Evolutionary conservation across 2,888 invertebrate species (phyloP).

Genomic region (Euphydryas editha): DNA sequence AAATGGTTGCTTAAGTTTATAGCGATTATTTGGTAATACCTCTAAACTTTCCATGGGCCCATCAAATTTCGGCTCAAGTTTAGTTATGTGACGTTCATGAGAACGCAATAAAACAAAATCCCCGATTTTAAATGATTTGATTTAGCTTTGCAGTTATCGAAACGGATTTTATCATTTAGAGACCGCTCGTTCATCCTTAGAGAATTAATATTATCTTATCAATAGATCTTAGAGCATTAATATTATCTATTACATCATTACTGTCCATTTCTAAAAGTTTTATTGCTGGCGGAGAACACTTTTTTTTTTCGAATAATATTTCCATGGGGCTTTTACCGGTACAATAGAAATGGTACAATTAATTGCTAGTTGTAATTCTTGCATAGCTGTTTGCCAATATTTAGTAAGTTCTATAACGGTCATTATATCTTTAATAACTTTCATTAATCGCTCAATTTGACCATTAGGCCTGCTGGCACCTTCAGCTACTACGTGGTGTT

Average conservation of each 20-base stretch:
- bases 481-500: constrained; percentile 33
- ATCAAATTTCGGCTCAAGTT: constrained; percentile 23
- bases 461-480: too few relatives aligned
- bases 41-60: constrained; percentile 38
- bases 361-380: constrained; percentile 30
- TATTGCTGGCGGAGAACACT: constrained; percentile 21
- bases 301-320: constrained; percentile 19
- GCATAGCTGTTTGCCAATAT: constrained; percentile 10
- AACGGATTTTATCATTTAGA: constrained; percentile 28
- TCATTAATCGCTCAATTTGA: too few relatives aligned
- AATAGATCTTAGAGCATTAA: constrained; percentile 19
- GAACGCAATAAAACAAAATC: too few relatives aligned
- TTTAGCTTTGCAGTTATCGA: too few relatives aligned
- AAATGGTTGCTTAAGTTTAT: too few relatives aligned
- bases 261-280: constrained; percentile 26
- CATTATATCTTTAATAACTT: constrained; percentile 15
- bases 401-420: constrained; percentile 9
- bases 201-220: constrained; percentile 10
- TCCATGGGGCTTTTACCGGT: constrained; percentile 32
- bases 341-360: constrained; percentile 37
- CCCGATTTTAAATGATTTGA: too few relatives aligned
- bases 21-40: constrained; percentile 34
- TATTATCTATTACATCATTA: too few relatives aligned
- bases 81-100: too few relatives aligned
- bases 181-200: constrained; percentile 39